These are phyloP conservation scores for Pseudolaguvia tuberculata DNA, from an alignment of 2,113 vertebrate genomes.

Conservation along the genomic window DNA sequence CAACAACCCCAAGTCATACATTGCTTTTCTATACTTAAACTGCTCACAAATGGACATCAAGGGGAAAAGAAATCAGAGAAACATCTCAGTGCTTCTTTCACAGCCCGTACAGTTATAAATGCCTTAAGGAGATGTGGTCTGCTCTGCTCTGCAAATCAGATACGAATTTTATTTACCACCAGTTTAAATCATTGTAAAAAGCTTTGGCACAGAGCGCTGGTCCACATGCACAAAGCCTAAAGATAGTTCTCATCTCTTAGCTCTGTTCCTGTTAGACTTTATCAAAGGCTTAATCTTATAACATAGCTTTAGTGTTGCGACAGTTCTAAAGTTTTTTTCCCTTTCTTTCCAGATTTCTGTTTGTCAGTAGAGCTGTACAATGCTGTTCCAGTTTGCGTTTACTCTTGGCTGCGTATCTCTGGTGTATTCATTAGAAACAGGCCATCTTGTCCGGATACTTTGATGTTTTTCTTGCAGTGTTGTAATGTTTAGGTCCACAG, in stretches of 20 bases:
- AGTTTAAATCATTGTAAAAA: not conserved
- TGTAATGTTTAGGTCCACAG: slow-evolving; percentile 7
- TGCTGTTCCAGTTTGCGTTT: not conserved
- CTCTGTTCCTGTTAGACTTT: slow-evolving; percentile 1
- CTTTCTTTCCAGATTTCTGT: not conserved
- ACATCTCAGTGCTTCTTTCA: not conserved
- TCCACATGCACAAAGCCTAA: not conserved
- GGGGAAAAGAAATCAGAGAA: slow-evolving; percentile 1
- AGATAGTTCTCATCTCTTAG: not conserved
- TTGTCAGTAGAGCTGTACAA: not conserved
- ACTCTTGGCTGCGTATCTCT: not conserved
- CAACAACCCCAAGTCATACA: not conserved
- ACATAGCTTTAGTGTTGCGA: not conserved
- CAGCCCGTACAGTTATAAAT: not conserved
- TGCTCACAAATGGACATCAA: not conserved
- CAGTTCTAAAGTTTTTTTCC: not conserved
- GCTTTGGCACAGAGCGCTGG: not conserved
- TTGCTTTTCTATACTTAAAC: not conserved
- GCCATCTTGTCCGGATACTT: not conserved
- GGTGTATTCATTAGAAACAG: slow-evolving; percentile 16
- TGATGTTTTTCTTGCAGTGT: slow-evolving; percentile 6
- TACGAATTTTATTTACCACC: slow-evolving; percentile 7
- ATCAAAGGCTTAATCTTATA: slow-evolving; percentile 4
- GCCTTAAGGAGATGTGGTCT: slow-evolving; percentile 8
- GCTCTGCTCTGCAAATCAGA: slow-evolving; percentile 29